Base-by-base conservation (phyloP, 2,113 vertebrate genomes). In the Paedocypris sp. region DNA sequence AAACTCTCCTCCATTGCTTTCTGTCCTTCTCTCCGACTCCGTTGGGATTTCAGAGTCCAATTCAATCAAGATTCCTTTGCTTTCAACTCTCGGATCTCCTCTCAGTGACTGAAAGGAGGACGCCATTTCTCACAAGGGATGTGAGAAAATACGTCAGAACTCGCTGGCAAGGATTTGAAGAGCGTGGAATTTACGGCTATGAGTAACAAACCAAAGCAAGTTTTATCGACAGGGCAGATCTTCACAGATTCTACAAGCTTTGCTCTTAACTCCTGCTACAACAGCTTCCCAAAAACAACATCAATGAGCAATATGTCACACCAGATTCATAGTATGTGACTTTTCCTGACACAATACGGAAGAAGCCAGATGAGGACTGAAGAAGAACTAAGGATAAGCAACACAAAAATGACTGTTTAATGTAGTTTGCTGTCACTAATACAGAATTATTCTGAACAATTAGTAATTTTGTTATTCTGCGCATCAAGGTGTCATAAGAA, bases 31-130 rank as follows among this genome's bases (percentile, higher is more conserved):
- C 26, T 5, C 26, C 6, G 26, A 31, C 39, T 58, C 52, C 10
- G 6, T 18, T 32, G 54, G 39, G 54, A 58, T 58, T 58, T 45
- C 38, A 6, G 52, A 56, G 54, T 58, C 54, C 19, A 32, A 42
- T 45, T 58, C 53, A 32, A 57, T 57, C 39, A 43, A 57, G 53
- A 36, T 56, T 56, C 15, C 9, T 56, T 36, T 56, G 52, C 52
- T 39, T 56, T 56, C 36, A 29, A 41, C 52, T 56, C 52, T 56
- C 18, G 51, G 22, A 54, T 54, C 51, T 39, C 13, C 15, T 56
- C 25, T 41, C 52, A 19, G 52, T 41, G 23, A 15, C 23, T 56
- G 23, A 56, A 56, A 56, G 7, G 25, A 41, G 36, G 23, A 39
- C 16, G 23, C 3, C 10, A 6, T 56, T 36, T 56, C 52, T 56